A percentile compares a stretch with the other conserved stretches of the same genome.
These are phyloP conservation scores for Battus philenor DNA, from an alignment of 1,140 invertebrate species.

Conservation along the genomic window DNA sequence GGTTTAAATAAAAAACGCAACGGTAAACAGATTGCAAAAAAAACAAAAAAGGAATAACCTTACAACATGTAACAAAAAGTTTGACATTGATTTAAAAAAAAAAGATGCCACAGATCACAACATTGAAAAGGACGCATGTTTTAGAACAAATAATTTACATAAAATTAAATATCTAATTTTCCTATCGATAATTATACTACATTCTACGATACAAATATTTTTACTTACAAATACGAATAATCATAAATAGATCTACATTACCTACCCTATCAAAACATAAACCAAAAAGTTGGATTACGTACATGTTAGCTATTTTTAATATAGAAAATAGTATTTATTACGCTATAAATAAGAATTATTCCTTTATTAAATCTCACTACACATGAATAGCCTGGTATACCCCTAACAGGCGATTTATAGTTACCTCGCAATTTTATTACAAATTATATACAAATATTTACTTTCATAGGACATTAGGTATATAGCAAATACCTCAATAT, in stretches of 20 bases:
- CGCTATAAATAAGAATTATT: constrained; percentile 9
- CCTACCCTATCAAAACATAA: background rate
- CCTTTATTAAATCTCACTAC: constrained; percentile 15
- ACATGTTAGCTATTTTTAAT: constrained; percentile 4
- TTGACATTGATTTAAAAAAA: background rate
- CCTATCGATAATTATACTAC: background rate
- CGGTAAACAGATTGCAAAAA: background rate
- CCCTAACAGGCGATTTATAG: background rate
- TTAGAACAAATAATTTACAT: background rate
- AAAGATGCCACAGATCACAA: constrained; percentile 13
- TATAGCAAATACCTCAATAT: constrained; percentile 17
- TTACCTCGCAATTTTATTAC: background rate
- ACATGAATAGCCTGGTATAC: constrained; percentile 1
- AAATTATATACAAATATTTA: constrained; percentile 8
- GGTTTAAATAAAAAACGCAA: background rate
- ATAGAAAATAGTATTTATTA: constrained; percentile 11
- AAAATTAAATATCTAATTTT: background rate
- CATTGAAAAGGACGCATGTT: background rate
- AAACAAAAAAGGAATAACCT: background rate
- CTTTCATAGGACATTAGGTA: background rate
- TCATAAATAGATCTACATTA: constrained; percentile 6
- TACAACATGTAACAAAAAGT: background rate
- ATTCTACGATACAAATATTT: constrained; percentile 1
- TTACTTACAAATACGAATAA: constrained; percentile 4
- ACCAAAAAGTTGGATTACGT: constrained; percentile 6